Evolutionary conservation across 2,888 invertebrate genomes (phyloP).

Genomic region (Melanostoma scalare): DNA sequence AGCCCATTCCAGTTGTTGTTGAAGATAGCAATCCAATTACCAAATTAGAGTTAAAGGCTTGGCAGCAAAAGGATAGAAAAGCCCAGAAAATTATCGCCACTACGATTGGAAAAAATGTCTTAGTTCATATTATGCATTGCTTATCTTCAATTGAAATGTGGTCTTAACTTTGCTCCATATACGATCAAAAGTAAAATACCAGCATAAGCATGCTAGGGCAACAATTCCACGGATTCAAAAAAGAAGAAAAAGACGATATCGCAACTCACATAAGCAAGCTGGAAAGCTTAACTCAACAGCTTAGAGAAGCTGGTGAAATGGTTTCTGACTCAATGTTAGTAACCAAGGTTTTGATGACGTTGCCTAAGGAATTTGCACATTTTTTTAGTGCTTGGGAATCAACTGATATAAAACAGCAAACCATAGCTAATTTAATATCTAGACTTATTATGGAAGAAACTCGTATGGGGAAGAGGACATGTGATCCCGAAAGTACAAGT

Average conservation of each 20-base stretch:
- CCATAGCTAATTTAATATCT: conserved; percentile 35
- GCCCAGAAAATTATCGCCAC: not conserved
- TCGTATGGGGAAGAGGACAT: too few species aligned
- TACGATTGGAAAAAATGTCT: not conserved
- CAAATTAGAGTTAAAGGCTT: not conserved
- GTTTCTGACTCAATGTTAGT: not conserved
- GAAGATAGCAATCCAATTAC: too few species aligned
- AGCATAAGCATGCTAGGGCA: not conserved
- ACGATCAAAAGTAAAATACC: not conserved
- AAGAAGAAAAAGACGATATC: not conserved
- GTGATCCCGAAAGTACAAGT: too few species aligned
- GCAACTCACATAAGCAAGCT: not conserved
- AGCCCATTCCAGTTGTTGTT: too few species aligned
- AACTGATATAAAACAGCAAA: conserved; percentile 36
- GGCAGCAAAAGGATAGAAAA: not conserved
- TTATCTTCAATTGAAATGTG: not conserved
- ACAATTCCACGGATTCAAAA: not conserved
- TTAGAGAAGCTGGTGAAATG: not conserved
- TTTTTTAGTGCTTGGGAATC: conserved; percentile 39
- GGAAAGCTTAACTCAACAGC: not conserved
- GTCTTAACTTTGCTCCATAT: not conserved
- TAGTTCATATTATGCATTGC: conserved; percentile 3
- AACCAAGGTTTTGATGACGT: too few species aligned
- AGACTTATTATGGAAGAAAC: too few species aligned
- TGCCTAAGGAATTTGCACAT: not conserved